Conservation (phyloP, 37 sponge, comb jelly and placozoan species). For the Beroe ovata region DNA sequence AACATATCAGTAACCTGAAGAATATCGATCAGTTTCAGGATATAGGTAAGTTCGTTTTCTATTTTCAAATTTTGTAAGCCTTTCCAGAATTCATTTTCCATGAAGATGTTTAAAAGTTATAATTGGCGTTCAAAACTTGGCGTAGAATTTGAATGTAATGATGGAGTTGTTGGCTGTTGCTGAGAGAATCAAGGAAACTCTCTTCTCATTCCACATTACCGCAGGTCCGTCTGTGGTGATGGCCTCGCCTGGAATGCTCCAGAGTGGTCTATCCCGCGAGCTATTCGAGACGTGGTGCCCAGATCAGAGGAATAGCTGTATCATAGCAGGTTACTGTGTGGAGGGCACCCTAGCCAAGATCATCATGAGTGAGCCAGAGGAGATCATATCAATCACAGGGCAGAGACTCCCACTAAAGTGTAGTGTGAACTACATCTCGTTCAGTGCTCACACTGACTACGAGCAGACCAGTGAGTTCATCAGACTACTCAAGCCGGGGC, state of each 20-base stretch:
- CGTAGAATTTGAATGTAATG: too few relatives aligned
- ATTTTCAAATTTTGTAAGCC: too few relatives aligned
- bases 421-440: slow-evolving; percentile 92
- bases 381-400: slow-evolving; percentile 83
- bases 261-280: slow-evolving; percentile 95
- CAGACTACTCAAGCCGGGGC: slow-evolving; percentile 82
- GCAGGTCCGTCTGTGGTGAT: slow-evolving; percentile 90
- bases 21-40: slow-evolving; percentile 93
- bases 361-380: slow-evolving; percentile 88
- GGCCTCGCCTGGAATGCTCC: slow-evolving; percentile 99
- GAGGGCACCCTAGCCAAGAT: slow-evolving; percentile 98
- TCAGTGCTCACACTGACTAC: slow-evolving; percentile 96
- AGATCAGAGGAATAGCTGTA: slow-evolving; percentile 90
- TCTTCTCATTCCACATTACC: too few relatives aligned
- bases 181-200: too few relatives aligned
- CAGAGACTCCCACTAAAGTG: slow-evolving; percentile 87
- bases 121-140: too few relatives aligned
- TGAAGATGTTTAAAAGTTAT: too few relatives aligned
- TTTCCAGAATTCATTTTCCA: too few relatives aligned
- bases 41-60: slow-evolving; percentile 71
- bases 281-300: slow-evolving; percentile 98
- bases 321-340: slow-evolving; percentile 97
- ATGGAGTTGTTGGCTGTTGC: too few relatives aligned
- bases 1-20: slow-evolving; percentile 94
- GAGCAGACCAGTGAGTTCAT: slow-evolving; percentile 92